Conservation (phyloP, 2,113 vertebrate genomes). For the Alces alces region DNA sequence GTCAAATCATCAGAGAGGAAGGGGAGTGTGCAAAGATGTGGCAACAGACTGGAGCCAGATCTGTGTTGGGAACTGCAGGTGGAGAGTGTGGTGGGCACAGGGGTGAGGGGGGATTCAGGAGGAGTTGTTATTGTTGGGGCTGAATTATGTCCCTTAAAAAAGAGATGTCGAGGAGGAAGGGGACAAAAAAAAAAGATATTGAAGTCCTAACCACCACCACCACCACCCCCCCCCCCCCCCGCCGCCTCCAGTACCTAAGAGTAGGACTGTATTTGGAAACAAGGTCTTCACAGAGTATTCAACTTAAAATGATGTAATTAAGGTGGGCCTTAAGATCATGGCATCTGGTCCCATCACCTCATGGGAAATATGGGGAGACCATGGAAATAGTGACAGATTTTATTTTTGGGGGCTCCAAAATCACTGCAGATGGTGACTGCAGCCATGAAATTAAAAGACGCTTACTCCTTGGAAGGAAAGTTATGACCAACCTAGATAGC, state of each 20-base stretch:
- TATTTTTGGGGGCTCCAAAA: too few species aligned
- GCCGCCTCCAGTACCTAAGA: background rate
- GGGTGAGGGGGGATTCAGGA: accelerated
- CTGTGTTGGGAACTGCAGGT: background rate
- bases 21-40: background rate
- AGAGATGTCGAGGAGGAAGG: background rate
- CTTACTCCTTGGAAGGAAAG: too few species aligned
- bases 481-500: too few species aligned
- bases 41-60: accelerated
- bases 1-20: background rate
- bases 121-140: background rate
- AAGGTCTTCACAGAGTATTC: background rate
- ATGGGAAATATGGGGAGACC: too few species aligned
- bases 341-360: too few species aligned
- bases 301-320: background rate
- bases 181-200: background rate
- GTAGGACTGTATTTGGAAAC: background rate
- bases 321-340: background rate
- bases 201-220: background rate
- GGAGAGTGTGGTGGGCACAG: background rate
- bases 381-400: too few species aligned
- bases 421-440: too few species aligned
- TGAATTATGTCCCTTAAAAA: background rate
- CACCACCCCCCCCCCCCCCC: too few species aligned
- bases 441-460: too few species aligned